A percentile compares a stretch with the other conserved stretches of the same genome.
phyloP scores from a whole-genome alignment of 1,140 invertebrate species.

The Eulimnadia texana region DNA sequence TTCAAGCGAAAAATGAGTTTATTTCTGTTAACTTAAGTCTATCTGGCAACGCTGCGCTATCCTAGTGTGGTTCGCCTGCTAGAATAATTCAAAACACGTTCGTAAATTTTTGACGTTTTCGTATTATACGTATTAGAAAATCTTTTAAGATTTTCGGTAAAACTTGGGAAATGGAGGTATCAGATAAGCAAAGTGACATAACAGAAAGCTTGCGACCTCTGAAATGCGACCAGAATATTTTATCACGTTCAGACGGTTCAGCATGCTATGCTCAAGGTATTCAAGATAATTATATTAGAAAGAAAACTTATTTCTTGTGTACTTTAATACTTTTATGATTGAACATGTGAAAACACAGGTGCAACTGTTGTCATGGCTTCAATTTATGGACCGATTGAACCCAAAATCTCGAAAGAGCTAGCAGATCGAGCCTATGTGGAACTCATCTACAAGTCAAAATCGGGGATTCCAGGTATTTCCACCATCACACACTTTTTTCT shows the following conservation, averaged over 20 bases:
- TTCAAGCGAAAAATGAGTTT: too few relatives aligned
- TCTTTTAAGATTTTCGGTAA: neutral
- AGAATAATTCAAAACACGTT: neutral
- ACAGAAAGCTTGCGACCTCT: constrained; percentile 27
- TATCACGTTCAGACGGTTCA: constrained; percentile 57
- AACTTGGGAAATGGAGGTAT: neutral
- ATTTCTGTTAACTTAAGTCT: too few relatives aligned
- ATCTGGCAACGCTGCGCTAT: neutral
- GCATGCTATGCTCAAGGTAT: constrained; percentile 52
- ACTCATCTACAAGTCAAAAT: constrained; percentile 56
- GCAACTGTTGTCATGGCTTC: constrained; percentile 57
- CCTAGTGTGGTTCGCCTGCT: neutral
- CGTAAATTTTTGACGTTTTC: neutral
- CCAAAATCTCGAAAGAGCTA: constrained; percentile 55
- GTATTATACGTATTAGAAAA: neutral
- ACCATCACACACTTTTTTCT: neutral
- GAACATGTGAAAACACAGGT: constrained; percentile 36
- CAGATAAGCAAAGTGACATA: neutral
- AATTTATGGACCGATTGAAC: constrained; percentile 70
- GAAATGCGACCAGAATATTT: constrained; percentile 49
- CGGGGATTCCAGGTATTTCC: constrained; percentile 47
- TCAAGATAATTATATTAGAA: constrained; percentile 38
- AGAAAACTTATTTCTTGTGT: neutral
- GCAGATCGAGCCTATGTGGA: constrained; percentile 64
- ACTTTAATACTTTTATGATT: neutral